Evolutionary conservation across 1,140 invertebrate species (phyloP), one percentile per base, ranked within the genome.

Genomic region (Oncopodura yosiiana): DNA sequence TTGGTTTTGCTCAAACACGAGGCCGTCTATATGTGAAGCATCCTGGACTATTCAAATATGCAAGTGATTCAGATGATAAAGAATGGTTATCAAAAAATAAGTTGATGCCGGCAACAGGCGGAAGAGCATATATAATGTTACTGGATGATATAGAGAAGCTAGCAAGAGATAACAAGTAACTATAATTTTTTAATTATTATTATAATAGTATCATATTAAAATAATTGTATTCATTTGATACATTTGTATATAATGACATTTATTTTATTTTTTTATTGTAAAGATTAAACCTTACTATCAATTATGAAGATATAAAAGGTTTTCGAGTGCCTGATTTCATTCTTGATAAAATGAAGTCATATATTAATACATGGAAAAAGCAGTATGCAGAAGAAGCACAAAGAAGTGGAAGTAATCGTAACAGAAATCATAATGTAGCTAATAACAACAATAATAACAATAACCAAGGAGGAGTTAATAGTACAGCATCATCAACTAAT

Each of bases 51-150:
- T 79, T 83, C 43, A 78, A 82, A 65, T 89, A 88, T 70, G 79
- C 80, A 48, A 83, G 84, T 37, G 86, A 89, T 66, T 79, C 79
- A 54, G 82, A 85, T 62, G 86, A 89, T 65, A 86, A 86, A 67
- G 81, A 85, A 66, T 87, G 85, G 85, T 74, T 89, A 23, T 77
- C 80, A 43, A 81, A 79, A 57, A 79, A 85, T 60, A 82, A 83
- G 65, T 70, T 84, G 50, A 84, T 85, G 68, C 81, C 84, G 63
- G 78, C 81, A 32, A 82, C 81, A 48, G 83, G 84, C 12, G 83
- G 83, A 6, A 84, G 83, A 70, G 82, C 84, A 26, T 86, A 86
- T 62, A 78, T 89, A 55, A 77, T 87, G 74, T 72, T 87, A n/a
- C 73, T 86, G 49, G 81, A 87, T 66, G 86, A 89, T 66, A 84